Evolutionary conservation across 2,888 invertebrate genomes (phyloP).

Genomic region (Scaptomyza flava): DNA sequence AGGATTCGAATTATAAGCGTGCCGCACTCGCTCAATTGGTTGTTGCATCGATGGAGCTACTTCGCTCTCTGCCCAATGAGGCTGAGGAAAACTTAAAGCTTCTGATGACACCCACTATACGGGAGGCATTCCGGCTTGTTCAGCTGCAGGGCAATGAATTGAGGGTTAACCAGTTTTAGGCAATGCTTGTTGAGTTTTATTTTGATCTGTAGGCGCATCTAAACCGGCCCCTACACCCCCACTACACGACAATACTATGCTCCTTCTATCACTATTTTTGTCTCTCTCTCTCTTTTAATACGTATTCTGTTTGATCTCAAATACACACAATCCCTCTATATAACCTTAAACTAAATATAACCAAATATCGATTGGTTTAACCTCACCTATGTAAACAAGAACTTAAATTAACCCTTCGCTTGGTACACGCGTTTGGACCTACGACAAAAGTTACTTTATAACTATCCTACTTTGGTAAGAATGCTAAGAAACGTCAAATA

Average conservation of each 20-base stretch:
- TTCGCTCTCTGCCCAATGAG: slow-evolving; percentile 87
- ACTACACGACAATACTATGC: slow-evolving; percentile 8
- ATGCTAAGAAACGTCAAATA: no score
- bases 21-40: slow-evolving; percentile 94
- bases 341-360: neutral
- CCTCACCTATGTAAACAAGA: neutral
- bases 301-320: neutral
- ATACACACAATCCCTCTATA: neutral
- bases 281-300: neutral
- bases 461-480: no score
- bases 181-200: slow-evolving; percentile 84
- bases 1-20: slow-evolving; percentile 94
- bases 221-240: slow-evolving; percentile 41
- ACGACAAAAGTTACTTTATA: no score
- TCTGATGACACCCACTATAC: slow-evolving; percentile 84
- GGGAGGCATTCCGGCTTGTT: slow-evolving; percentile 84
- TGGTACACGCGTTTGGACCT: no score
- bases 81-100: slow-evolving; percentile 85
- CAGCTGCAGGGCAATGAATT: slow-evolving; percentile 84
- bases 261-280: slow-evolving; percentile 5
- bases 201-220: slow-evolving; percentile 81
- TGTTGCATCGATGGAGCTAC: slow-evolving; percentile 92
- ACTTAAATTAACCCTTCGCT: neutral
- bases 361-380: no score
- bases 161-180: slow-evolving; percentile 84